These are phyloP conservation scores for Emydoidea blandingii DNA, from an alignment of 2,797 vertebrate species.

Conservation along the genomic window DNA sequence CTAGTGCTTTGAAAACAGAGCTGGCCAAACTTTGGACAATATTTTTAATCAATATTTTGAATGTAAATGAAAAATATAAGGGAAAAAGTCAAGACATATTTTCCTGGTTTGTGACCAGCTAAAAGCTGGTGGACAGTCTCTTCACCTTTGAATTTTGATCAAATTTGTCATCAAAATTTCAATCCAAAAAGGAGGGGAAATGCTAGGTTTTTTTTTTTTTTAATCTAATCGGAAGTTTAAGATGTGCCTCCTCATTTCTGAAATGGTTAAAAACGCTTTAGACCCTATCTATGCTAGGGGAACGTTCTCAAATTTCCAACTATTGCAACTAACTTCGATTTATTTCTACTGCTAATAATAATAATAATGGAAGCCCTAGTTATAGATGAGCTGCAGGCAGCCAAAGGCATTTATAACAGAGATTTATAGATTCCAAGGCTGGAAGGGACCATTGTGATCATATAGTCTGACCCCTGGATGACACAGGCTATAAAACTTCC, in stretches of 20 bases:
- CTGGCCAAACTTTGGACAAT: neutral
- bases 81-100: neutral
- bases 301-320: too few species aligned
- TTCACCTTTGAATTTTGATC: neutral
- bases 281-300: neutral
- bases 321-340: neutral
- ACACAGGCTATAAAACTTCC: too few species aligned
- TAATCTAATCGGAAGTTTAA: neutral
- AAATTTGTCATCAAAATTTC: conserved; percentile 11
- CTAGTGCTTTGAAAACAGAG: neutral
- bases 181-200: conserved; percentile 2
- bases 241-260: neutral
- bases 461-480: too few species aligned
- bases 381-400: neutral
- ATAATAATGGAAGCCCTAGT: neutral
- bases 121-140: neutral
- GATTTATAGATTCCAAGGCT: too few species aligned
- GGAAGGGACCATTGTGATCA: too few species aligned
- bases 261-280: too few species aligned
- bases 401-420: neutral
- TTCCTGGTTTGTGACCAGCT: neutral
- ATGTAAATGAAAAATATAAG: neutral
- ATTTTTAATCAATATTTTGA: neutral
- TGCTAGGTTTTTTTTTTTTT: conserved; percentile 11
- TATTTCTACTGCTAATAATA: neutral